These are phyloP conservation scores for Bombus superbus DNA, from an alignment of 1,140 invertebrate genomes.

Conservation along the genomic window DNA sequence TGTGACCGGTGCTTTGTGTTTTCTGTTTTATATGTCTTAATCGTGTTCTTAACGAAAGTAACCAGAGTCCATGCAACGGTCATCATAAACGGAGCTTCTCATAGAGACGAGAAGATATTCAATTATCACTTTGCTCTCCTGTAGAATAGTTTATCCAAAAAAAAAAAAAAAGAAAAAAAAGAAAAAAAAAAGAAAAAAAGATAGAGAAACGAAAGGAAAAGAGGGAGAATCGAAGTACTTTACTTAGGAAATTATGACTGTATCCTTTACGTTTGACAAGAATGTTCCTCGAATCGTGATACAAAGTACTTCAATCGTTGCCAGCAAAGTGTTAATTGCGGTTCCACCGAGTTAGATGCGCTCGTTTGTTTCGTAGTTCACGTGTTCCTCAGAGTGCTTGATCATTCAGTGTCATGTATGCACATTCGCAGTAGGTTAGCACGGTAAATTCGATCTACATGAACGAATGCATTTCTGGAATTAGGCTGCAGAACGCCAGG, in stretches of 20 bases:
- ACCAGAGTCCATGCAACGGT: conserved; percentile 42
- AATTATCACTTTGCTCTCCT: conserved; percentile 47
- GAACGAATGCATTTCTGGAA: conserved; percentile 56
- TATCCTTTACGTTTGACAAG: not conserved
- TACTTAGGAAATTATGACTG: not conserved
- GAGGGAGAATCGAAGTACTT: not conserved
- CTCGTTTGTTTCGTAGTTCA: conserved; percentile 55
- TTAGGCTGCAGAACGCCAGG: conserved; percentile 82
- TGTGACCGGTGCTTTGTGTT: conserved; percentile 62
- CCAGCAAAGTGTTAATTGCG: conserved; percentile 43
- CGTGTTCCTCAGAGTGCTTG: conserved; percentile 63
- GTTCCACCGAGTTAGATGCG: conserved; percentile 44
- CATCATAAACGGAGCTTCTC: conserved; percentile 39
- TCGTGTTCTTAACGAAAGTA: conserved; percentile 36
- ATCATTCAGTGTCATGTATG: conserved; percentile 63
- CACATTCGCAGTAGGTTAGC: conserved; percentile 43
- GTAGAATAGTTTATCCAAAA: not conserved
- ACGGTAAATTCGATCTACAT: conserved; percentile 38
- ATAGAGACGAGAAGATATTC: conserved; percentile 39
- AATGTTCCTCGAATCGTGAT: not conserved
- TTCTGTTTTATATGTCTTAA: conserved; percentile 59
- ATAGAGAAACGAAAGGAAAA: not conserved
- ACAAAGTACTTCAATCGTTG: not conserved
- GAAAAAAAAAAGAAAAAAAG: not conserved
- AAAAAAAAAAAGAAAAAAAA: too few species aligned